Evolutionary conservation across 2,888 invertebrate genomes (phyloP).

Genomic region (Poecilus cupreus): DNA sequence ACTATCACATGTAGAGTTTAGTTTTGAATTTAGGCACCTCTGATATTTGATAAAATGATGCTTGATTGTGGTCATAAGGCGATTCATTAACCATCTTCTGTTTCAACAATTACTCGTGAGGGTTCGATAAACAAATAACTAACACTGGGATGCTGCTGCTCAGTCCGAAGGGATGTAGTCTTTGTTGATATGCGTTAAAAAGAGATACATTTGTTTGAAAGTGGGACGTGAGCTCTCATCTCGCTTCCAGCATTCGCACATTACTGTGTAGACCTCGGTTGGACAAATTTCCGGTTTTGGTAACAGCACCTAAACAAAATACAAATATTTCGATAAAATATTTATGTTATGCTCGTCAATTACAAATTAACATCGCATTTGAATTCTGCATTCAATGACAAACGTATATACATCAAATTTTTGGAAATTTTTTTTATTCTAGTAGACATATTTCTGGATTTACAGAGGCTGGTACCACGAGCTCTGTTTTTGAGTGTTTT

Average conservation of each 20-base stretch:
- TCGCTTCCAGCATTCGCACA: conserved; percentile 82
- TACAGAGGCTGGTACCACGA: too few relatives aligned
- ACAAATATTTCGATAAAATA: not conserved
- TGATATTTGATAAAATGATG: conserved; percentile 55
- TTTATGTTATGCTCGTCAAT: not conserved
- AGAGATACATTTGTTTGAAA: conserved; percentile 81
- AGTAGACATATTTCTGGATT: too few relatives aligned
- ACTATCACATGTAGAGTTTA: conserved; percentile 52
- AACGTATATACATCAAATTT: too few relatives aligned
- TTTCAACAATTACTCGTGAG: conserved; percentile 31
- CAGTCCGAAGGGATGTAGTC: conserved; percentile 74
- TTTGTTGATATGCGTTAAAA: conserved; percentile 79
- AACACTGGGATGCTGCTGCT: conserved; percentile 49
- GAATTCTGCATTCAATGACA: too few relatives aligned
- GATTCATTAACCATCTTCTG: conserved; percentile 46
- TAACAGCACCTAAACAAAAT: conserved; percentile 72
- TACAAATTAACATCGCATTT: too few relatives aligned
- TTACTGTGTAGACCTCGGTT: conserved; percentile 83
- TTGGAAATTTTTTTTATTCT: too few relatives aligned
- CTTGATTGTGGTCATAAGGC: conserved; percentile 58
- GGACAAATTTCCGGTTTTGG: conserved; percentile 86
- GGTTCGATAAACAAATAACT: conserved; percentile 29
- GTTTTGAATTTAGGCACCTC: conserved; percentile 58
- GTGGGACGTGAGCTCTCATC: conserved; percentile 77
- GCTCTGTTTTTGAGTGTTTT: too few relatives aligned